A percentile compares a stretch with the other conserved stretches of the same genome.
These are phyloP conservation scores for Parazoanthus atlanticus DNA, from an alignment of 92 coral and sea anemone species.

Conservation along the genomic window DNA sequence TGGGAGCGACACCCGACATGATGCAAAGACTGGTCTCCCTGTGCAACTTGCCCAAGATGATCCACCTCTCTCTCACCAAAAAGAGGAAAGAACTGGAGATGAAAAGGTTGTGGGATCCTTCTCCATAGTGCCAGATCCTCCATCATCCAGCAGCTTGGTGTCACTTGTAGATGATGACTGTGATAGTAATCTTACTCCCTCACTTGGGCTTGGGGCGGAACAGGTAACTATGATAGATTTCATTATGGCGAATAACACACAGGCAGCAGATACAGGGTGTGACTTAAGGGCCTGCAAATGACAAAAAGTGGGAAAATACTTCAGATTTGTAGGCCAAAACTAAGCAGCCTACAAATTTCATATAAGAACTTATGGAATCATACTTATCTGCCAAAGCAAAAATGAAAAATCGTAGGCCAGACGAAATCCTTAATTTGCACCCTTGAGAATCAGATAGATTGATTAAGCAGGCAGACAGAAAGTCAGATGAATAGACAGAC, in stretches of 20 bases:
- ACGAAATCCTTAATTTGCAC: too few species aligned
- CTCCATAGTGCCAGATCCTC: slow-evolving; percentile 71
- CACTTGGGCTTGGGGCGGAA: slow-evolving; percentile 61
- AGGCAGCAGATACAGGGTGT: too few species aligned
- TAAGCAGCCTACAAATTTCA: too few species aligned
- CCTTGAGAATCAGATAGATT: too few species aligned
- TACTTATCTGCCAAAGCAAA: too few species aligned
- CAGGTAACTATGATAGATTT: background rate
- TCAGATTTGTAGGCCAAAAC: too few species aligned
- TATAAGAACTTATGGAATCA: too few species aligned
- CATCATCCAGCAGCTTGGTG: slow-evolving; percentile 54
- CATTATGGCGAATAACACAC: too few species aligned
- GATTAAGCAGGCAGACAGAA: too few species aligned
- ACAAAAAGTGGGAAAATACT: too few species aligned
- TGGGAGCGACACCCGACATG: background rate
- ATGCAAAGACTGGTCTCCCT: background rate
- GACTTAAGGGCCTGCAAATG: too few species aligned
- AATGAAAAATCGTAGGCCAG: too few species aligned
- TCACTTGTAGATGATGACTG: slow-evolving; percentile 58
- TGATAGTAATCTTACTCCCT: slow-evolving; percentile 58
- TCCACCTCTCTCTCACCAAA: background rate
- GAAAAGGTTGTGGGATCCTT: background rate
- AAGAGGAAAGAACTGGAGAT: background rate
- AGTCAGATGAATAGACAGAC: background rate
- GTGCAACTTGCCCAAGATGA: background rate